Evolutionary conservation across 2,888 invertebrate species (phyloP).

Genomic region (Agrochola macilenta): DNA sequence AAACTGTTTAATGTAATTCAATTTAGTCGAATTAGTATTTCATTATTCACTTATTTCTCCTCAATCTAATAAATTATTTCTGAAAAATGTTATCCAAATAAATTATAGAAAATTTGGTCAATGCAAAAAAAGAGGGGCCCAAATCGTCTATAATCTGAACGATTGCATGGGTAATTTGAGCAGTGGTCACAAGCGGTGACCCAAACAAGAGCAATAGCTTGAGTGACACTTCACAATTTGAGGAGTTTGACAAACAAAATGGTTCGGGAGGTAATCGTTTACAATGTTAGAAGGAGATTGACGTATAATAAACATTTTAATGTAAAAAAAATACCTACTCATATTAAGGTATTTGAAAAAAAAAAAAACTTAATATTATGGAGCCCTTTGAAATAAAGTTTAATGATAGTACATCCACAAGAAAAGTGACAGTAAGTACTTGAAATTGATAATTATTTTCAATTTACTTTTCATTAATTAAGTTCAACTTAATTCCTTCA

Average conservation of each 20-base stretch:
- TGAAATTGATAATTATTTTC: no score
- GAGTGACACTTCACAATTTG: slow-evolving; percentile 34
- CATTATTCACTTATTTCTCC: no score
- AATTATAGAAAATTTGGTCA: not conserved
- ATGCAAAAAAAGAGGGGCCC: not conserved
- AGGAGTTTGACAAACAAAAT: slow-evolving; percentile 25
- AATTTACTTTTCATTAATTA: no score
- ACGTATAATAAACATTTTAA: no score
- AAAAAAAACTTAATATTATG: no score
- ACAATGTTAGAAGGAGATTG: not conserved
- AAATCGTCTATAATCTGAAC: slow-evolving; percentile 31
- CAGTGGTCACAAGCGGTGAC: slow-evolving; percentile 54
- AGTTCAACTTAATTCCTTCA: no score
- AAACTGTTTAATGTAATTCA: not conserved
- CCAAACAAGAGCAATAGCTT: slow-evolving; percentile 37
- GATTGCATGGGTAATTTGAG: slow-evolving; percentile 40
- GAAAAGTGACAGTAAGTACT: no score
- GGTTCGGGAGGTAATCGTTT: not conserved
- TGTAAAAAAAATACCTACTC: no score
- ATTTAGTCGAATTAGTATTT: not conserved
- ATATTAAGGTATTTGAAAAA: no score
- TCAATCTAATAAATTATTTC: not conserved
- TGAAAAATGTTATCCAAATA: no score
- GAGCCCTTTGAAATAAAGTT: no score
- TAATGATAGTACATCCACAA: no score